These are phyloP conservation scores for Clarias batrachus DNA, from an alignment of 2,113 vertebrate species.

Conservation along the genomic window DNA sequence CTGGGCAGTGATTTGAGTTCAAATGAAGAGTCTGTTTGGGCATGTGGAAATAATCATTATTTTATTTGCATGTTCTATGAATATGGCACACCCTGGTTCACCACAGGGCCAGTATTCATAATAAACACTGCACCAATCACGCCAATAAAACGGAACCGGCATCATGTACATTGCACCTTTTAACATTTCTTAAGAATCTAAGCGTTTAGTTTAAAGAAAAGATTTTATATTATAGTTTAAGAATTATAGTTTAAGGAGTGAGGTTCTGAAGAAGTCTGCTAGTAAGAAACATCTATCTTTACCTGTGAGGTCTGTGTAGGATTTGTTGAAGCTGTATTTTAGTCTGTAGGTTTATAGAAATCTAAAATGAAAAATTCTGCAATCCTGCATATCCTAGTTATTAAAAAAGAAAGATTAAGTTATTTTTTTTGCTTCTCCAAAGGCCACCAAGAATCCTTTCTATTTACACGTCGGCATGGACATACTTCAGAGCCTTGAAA, in stretches of 20 bases:
- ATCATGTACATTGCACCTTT: neutral
- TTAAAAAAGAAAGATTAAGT: neutral
- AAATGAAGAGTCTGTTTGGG: neutral
- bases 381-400: neutral
- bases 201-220: neutral
- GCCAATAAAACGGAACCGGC: neutral
- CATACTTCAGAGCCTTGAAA: conserved; percentile 96
- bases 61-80: conserved; percentile 12
- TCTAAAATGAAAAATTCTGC: too few species aligned
- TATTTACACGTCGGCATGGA: conserved; percentile 99
- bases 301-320: neutral
- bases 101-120: neutral
- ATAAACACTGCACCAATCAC: neutral
- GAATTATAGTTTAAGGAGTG: neutral
- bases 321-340: neutral
- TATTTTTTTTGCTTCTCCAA: neutral
- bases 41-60: neutral
- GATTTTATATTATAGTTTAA: neutral
- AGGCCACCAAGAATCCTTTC: conserved; percentile 99
- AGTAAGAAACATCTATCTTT: neutral
- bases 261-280: neutral
- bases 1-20: neutral
- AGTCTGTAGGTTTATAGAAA: neutral
- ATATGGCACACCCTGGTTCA: conserved; percentile 8
- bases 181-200: neutral